Evolutionary conservation across 2,888 invertebrate genomes (phyloP).

Genomic region (Andrena marginata): DNA sequence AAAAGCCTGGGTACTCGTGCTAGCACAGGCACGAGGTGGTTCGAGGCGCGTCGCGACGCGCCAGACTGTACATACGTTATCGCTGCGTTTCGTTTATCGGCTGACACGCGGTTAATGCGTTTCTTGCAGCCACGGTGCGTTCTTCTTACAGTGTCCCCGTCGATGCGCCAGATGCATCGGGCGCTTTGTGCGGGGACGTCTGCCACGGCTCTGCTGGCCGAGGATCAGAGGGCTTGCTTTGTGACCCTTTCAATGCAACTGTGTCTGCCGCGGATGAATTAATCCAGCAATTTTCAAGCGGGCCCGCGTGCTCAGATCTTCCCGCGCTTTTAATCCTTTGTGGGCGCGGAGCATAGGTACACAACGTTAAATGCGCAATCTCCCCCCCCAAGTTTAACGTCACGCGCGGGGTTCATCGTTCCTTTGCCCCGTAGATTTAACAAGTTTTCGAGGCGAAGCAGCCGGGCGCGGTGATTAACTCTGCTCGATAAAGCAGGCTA

Average conservation of each 20-base stretch:
- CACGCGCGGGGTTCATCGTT: neutral
- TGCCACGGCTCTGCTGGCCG: constrained; percentile 25
- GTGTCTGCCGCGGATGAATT: constrained; percentile 22
- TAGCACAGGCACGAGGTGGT: neutral
- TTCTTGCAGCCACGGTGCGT: constrained; percentile 50
- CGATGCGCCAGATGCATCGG: constrained; percentile 30
- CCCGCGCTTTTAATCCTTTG: constrained; percentile 7
- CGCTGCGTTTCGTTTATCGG: constrained; percentile 58
- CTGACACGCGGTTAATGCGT: constrained; percentile 62
- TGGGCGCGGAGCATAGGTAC: neutral
- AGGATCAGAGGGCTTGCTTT: constrained; percentile 47
- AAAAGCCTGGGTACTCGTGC: too few relatives aligned
- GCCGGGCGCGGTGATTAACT: neutral
- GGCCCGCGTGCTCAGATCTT: neutral
- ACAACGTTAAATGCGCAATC: neutral
- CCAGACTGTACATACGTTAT: neutral
- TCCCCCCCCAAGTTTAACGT: neutral
- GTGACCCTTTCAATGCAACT: constrained; percentile 40
- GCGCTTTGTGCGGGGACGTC: constrained; percentile 40
- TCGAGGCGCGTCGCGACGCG: constrained; percentile 6
- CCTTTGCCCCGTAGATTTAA: neutral
- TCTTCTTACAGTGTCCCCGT: constrained; percentile 31
- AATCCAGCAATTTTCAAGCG: constrained; percentile 34
- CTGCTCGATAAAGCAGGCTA: neutral
- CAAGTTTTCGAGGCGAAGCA: neutral